Evolutionary conservation across 53 echinoderm and acorn worm species (phyloP), one percentile per base, ranked within the genome.

Genomic region (Apostichopus leukothele): DNA sequence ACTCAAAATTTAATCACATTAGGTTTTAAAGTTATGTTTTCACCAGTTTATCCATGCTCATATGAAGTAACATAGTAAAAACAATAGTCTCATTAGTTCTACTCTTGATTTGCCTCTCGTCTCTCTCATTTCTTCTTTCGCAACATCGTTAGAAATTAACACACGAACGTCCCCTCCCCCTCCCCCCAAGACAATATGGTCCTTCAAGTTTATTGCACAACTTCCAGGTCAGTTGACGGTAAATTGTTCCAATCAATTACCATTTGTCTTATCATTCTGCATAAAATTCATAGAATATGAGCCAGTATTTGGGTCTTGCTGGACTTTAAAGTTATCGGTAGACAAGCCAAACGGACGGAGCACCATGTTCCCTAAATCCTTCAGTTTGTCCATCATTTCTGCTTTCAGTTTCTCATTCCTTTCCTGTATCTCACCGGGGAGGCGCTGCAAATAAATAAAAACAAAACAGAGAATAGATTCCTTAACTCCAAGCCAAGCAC

Each of bases 321-420:
- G 89, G 74, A 97, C 54, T 83, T 95, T 94, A 76, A 97, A 97
- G 86, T 97, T 97, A 60, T 91, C 63, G 0, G 98, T 97, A 14
- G 98, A 97, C 23, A 97, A 80, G 13, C 98, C 98, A 86, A 97
- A 97, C 11, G 98, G 98, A 39, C 95, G 76, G 12, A 97, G 89
- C 51, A 95, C 94, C 78, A 97, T 88, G 90, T 97, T 97, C 0
- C 98, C 98, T 39, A 97, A 89, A 18, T 95, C 98, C 76, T 97
- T 97, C 79, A 97, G 87, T 78, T 97, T 97, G 13, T 91, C 94
- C 86, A 97, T 94, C 98, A 97, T 97, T 79, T 97, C 98, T 27
- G 75, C 94, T 83, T 97, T 97, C 73, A 97, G 79, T 76, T 97
- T 97, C 61, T 97, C 98, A 75, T 97, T 97, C 23, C 95, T 86